These are phyloP conservation scores for Cyrtodaria siliqua DNA, from an alignment of 2,888 invertebrate genomes.

Conservation along the genomic window DNA sequence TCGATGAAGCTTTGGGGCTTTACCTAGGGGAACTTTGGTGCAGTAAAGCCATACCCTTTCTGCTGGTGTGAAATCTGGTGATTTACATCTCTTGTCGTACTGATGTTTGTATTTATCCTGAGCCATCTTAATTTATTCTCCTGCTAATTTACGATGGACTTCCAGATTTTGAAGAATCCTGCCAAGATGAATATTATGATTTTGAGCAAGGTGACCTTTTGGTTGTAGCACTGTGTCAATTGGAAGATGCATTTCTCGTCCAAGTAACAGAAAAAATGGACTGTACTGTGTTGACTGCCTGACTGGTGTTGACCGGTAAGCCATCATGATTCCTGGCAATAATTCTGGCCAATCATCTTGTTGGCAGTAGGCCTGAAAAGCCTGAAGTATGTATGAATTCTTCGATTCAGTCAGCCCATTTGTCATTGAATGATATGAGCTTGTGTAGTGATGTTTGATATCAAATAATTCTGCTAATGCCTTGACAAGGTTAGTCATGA, in stretches of 20 bases:
- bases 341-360: slow-evolving; percentile 50
- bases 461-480: slow-evolving; percentile 39
- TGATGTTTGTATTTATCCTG: slow-evolving; percentile 43
- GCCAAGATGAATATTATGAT: slow-evolving; percentile 7
- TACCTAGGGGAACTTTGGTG: too few species aligned
- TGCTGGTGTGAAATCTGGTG: too few species aligned
- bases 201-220: background rate
- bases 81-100: too few species aligned
- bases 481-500: slow-evolving; percentile 44
- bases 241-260: slow-evolving; percentile 43
- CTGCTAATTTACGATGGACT: slow-evolving; percentile 22
- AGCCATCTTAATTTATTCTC: slow-evolving; percentile 25
- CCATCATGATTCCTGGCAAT: slow-evolving; percentile 55
- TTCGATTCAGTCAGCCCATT: slow-evolving; percentile 54
- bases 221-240: too few species aligned
- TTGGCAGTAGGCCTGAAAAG: slow-evolving; percentile 43
- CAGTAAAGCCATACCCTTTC: too few species aligned
- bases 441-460: slow-evolving; percentile 24
- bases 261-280: slow-evolving; percentile 42
- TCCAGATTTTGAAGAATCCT: slow-evolving; percentile 5
- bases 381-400: slow-evolving; percentile 57
- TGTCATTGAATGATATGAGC: slow-evolving; percentile 54
- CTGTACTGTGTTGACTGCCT: slow-evolving; percentile 42
- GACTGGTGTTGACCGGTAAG: too few species aligned
- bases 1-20: too few species aligned